Conservation (phyloP, 2,888 invertebrate genomes). For the Euclidia mi region DNA sequence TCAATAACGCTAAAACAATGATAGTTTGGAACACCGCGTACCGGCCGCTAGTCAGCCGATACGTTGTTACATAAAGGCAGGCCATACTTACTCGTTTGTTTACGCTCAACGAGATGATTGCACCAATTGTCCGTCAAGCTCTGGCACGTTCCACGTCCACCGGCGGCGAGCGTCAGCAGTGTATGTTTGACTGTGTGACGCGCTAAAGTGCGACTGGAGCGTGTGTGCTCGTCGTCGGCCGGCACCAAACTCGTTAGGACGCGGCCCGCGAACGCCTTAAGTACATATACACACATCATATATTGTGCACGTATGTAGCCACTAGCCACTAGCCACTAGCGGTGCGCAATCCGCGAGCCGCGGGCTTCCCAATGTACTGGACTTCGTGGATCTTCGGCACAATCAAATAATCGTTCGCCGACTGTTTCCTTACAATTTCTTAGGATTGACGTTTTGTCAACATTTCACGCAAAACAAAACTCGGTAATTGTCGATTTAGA, state of each 20-base stretch:
- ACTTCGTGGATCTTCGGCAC: slow-evolving; percentile 41
- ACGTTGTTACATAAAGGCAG: slow-evolving; percentile 74
- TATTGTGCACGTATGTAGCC: slow-evolving; percentile 27
- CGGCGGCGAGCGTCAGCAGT: slow-evolving; percentile 47
- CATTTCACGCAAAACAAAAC: neutral
- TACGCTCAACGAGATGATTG: slow-evolving; percentile 89
- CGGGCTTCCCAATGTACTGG: slow-evolving; percentile 45
- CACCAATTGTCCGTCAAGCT: slow-evolving; percentile 79
- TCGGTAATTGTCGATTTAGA: too few relatives aligned
- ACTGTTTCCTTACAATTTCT: neutral
- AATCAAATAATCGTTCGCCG: slow-evolving; percentile 13
- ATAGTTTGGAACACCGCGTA: slow-evolving; percentile 31
- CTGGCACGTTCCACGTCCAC: slow-evolving; percentile 83
- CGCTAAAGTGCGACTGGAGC: slow-evolving; percentile 44
- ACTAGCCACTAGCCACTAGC: too few relatives aligned
- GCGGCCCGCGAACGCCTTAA: slow-evolving; percentile 67
- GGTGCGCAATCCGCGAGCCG: slow-evolving; percentile 26
- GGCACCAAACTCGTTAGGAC: slow-evolving; percentile 76
- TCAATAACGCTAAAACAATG: slow-evolving; percentile 42
- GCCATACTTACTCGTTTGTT: slow-evolving; percentile 86
- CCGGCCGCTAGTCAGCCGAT: slow-evolving; percentile 35
- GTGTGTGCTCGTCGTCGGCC: slow-evolving; percentile 72
- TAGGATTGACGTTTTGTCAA: neutral
- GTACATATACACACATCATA: slow-evolving; percentile 32
- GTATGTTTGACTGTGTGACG: slow-evolving; percentile 54